These are phyloP conservation scores for Gallinago media DNA, from an alignment of 2,113 vertebrate species.

Conservation along the genomic window DNA sequence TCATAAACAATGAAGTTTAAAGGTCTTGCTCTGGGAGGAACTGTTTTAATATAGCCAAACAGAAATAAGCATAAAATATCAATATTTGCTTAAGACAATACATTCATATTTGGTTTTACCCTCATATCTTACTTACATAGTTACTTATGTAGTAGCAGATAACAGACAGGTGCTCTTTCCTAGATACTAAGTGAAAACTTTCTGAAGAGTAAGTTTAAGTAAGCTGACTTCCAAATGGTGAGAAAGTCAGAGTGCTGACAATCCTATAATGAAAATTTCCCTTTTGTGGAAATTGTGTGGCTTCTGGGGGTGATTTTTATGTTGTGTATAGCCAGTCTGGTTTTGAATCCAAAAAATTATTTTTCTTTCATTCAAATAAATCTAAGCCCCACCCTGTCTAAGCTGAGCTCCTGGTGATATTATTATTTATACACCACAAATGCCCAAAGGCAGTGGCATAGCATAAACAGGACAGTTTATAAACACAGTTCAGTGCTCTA, in stretches of 20 bases:
- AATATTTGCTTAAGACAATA: too few species aligned
- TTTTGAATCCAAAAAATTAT: not conserved
- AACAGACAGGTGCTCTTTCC: too few species aligned
- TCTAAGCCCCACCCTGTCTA: accelerated
- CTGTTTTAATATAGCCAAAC: too few species aligned
- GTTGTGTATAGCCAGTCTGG: accelerated
- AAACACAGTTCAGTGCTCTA: not conserved
- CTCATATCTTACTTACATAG: too few species aligned
- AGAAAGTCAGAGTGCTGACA: not conserved
- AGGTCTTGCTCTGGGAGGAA: too few species aligned
- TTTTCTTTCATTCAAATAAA: not conserved
- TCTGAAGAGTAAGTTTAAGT: too few species aligned
- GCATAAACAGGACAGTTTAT: not conserved
- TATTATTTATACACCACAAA: not conserved
- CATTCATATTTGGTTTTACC: too few species aligned
- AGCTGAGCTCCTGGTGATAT: not conserved
- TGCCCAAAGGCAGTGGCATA: not conserved
- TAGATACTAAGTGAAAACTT: too few species aligned
- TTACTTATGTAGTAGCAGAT: too few species aligned
- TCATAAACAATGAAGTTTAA: too few species aligned
- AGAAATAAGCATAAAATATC: too few species aligned
- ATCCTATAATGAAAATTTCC: not conserved
- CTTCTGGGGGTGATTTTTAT: not conserved
- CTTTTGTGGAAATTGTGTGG: not conserved
- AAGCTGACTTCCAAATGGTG: not conserved